Base-by-base conservation (phyloP, 2,113 vertebrate genomes). In the Smithornis capensis region DNA sequence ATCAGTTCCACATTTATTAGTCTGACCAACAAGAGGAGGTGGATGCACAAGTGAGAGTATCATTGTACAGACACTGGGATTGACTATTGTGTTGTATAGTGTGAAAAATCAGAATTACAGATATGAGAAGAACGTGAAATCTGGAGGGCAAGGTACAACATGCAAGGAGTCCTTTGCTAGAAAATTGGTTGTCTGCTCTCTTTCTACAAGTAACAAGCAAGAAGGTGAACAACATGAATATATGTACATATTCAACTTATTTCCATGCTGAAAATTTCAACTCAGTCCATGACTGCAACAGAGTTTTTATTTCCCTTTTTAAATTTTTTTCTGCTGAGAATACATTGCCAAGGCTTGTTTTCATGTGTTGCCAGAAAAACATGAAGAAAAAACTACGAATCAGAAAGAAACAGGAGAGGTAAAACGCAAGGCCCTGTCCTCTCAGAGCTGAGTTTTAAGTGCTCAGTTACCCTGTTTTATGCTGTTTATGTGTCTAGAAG, bases 401-500 rank as follows among this genome's bases (percentile, higher is more conserved):
- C 62, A 35, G 52, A 71, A 90, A 31, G 67, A 25, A 93, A 50
- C 31, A 25, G 40, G 29, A 73, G 42, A 38, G 23, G 55, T 83
- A 52, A 91, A 59, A 91, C 91, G 44, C 37, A 65, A 33, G 15
- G 12, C 40, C 40, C 40, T 93, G 28, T 56, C 28, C 47, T 82
- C 62, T 87, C 52, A 65, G 23, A 77, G 42, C 63, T 83, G 65
- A 53, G 33, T 35, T 83, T 35, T 75, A 95, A 60, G 64, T 91
- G 37, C 53, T 93, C 31, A 3, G 63, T 93, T 93, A 52, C 69
- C 35, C 79, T 21, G 17, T 93, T 94, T 88, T 95, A 76, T 92
- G 85, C 59, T 94, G 45, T 22, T 47, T 47, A 47, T 47, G 90
- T 92, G 71, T 83, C 83, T 87, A 65, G 55, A 73, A 87, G 49